Percentiles rank a stretch among this genome's conserved stretches.
These are phyloP conservation scores for Turdus rufiventris DNA, from an alignment of 2,113 vertebrate genomes.

Conservation along the genomic window DNA sequence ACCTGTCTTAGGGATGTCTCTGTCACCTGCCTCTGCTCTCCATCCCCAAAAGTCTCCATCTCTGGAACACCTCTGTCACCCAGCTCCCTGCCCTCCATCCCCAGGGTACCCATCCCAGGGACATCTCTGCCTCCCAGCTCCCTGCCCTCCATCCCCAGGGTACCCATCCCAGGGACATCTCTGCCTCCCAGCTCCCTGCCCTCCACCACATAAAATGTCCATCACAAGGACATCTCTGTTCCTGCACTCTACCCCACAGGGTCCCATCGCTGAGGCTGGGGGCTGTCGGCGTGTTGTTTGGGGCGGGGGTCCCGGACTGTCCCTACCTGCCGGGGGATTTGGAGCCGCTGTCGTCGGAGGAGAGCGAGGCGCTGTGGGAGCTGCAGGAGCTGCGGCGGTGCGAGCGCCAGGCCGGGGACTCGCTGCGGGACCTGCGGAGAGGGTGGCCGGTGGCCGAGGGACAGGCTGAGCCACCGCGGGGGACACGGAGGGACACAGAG, in stretches of 20 bases:
- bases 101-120: fast-evolving
- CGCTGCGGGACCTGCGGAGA: conserved; percentile 81
- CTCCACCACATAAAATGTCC: not conserved
- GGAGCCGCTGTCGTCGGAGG: conserved; percentile 84
- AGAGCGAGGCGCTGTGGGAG: conserved; percentile 87
- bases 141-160: not conserved
- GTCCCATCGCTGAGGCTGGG: fast-evolving
- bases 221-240: not conserved
- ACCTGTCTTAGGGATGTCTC: not conserved
- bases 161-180: fast-evolving
- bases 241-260: not conserved
- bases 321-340: conserved; percentile 89
- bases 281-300: fast-evolving
- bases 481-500: not conserved
- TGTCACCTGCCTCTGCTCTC: not conserved
- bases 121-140: not conserved
- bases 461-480: not conserved
- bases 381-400: conserved; percentile 90
- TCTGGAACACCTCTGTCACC: not conserved
- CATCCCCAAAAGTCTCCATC: fast-evolving
- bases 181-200: not conserved
- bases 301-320: fast-evolving
- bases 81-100: not conserved
- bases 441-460: not conserved
- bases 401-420: conserved; percentile 81